These are phyloP conservation scores for Penaeus japonicus DNA, from an alignment of 1,140 invertebrate species.

Conservation along the genomic window DNA sequence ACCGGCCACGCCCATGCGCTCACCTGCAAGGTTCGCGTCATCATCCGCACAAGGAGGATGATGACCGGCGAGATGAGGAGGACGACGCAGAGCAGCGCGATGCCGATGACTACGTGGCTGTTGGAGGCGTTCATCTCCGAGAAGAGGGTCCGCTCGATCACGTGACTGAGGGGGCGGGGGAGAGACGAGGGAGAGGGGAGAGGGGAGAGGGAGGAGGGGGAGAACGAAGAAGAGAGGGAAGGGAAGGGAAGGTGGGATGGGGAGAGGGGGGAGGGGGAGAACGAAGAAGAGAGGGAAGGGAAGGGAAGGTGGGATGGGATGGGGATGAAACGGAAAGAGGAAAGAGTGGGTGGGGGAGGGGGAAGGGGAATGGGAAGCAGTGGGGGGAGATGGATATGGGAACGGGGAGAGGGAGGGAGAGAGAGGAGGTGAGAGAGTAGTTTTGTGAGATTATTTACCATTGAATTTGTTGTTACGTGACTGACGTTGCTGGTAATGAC, in stretches of 20 bases:
- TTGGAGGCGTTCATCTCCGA: conserved; percentile 70
- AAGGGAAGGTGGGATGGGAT: neutral
- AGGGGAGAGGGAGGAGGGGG: neutral
- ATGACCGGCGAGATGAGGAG: conserved; percentile 83
- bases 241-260: neutral
- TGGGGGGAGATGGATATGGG: too few relatives aligned
- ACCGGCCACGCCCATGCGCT: neutral
- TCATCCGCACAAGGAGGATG: conserved; percentile 74
- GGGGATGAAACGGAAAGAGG: too few relatives aligned
- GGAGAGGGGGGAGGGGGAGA: neutral
- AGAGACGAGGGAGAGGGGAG: neutral
- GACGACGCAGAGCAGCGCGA: conserved; percentile 79
- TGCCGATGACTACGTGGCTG: conserved; percentile 74
- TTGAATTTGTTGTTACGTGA: too few relatives aligned
- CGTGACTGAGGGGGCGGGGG: neutral
- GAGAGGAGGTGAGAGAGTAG: too few relatives aligned
- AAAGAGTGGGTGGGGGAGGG: neutral
- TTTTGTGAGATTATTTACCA: too few relatives aligned
- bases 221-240: neutral
- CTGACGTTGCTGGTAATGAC: too few relatives aligned
- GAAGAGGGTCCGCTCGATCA: conserved; percentile 43
- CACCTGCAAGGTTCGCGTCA: conserved; percentile 47
- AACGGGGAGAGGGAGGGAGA: too few relatives aligned
- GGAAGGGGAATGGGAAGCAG: neutral
- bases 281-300: too few relatives aligned